These are phyloP conservation scores for Ramphastos sulfuratus DNA, from an alignment of 2,113 vertebrate species.

Conservation along the genomic window DNA sequence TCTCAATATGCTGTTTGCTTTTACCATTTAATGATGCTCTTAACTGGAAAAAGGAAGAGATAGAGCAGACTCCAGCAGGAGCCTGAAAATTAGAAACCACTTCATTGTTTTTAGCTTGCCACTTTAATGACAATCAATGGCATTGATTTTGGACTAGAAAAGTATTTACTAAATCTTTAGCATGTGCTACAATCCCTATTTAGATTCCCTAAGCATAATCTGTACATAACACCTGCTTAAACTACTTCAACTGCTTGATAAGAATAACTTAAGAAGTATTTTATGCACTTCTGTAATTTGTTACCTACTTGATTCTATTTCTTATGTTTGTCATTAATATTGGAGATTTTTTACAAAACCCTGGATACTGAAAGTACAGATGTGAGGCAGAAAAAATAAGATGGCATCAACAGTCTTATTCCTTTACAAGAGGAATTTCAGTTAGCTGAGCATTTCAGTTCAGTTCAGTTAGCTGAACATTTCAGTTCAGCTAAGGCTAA, in stretches of 20 bases:
- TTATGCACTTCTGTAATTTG: not conserved
- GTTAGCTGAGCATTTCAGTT: constrained; percentile 3
- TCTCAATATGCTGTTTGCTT: constrained; percentile 84
- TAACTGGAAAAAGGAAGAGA: constrained; percentile 77
- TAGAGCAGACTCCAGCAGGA: constrained; percentile 78
- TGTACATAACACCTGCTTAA: constrained; percentile 12
- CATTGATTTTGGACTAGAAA: constrained; percentile 78
- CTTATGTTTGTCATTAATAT: not conserved
- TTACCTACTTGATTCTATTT: not conserved
- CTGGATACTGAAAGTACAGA: not conserved
- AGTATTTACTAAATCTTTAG: constrained; percentile 79
- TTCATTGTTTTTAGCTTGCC: constrained; percentile 81
- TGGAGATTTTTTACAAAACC: not conserved
- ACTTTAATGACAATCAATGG: constrained; percentile 82
- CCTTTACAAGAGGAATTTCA: constrained; percentile 20
- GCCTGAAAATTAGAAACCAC: constrained; percentile 77
- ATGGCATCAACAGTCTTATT: not conserved
- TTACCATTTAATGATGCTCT: constrained; percentile 84
- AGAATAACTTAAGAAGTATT: constrained; percentile 38
- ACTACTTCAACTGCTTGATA: constrained; percentile 3
- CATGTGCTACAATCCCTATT: constrained; percentile 70
- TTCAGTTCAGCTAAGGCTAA: constrained; percentile 47
- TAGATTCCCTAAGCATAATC: constrained; percentile 58
- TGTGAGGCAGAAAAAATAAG: constrained; percentile 39
- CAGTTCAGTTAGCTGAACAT: not conserved